Base-by-base conservation (phyloP, 2,888 invertebrate genomes). In the Caenorhabditis panamensis region DNA sequence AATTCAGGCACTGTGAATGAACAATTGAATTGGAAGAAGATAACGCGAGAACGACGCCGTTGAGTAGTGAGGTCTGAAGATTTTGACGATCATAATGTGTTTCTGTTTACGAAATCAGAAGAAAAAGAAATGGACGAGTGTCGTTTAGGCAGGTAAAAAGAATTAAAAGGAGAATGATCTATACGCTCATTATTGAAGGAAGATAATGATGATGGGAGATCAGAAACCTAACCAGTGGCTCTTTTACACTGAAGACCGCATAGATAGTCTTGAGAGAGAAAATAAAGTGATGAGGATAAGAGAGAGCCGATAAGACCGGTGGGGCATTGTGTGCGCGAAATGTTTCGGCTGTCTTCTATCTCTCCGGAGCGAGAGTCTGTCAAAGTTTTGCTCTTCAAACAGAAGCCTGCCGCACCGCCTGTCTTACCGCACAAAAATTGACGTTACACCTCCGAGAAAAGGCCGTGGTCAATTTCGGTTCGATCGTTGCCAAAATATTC, bases 381-480 rank as follows among this genome's bases (percentile, higher is more conserved):
- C 78, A 71, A 76, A 61, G 31, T 66, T 66, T 67, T 67, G 47
- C 76, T 76, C 76, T 76, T 61, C 63, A 76, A 76, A 76, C 68
- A 76, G 76, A 76, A 76, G 68, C 75, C 75, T 36, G 20, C 61
- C 61, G 63, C n/a, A 18, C 59, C 73, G 73, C 73, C 73, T 66
- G 64, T 66, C 64, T 51, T 63, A 51, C 51, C 59, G 58, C 72
- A 31, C 56, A 66, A 59, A 73, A 73, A 51, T 59, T 24, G 59
- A 20, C 72, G 64, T 54, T 63, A 58, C 64, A 66, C 73, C 59
- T 59, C 47, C 41, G 41, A 41, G 41, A 41, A 41, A 41, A 41
- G 41, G 41, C 41, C 58, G 20, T 64, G 75, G 75, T 66, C 75
- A 75, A 58, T 75, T 31, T 75, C 58, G 2, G 13, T 41, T 41